Base-by-base conservation (phyloP, 2,888 invertebrate species). In the Holacanthella duospinosa region DNA sequence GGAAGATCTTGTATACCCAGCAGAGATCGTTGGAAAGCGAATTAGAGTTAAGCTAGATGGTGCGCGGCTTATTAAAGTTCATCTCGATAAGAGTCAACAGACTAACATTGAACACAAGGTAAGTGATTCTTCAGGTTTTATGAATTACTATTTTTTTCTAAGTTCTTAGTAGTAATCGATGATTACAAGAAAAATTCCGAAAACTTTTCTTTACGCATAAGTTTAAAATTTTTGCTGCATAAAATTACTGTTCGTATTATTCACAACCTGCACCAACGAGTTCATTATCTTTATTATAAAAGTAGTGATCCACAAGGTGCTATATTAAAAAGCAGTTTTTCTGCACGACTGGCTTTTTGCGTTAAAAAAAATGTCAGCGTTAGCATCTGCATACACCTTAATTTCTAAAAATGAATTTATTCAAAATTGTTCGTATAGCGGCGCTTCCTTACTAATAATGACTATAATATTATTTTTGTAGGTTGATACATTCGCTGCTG, bases 31-130 rank as follows among this genome's bases (percentile, higher is more conserved):
- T 53, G 99, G 99, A 77, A 97, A 96, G 81, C 85, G 99, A 71
- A 94, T 94, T 77, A 85, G 97, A 73, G 88, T 97, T 67, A 93
- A 92, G 80, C 82, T 96, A 75, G 97, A 99, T 77, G 97, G 97
- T 69, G 89, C 93, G 56, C 89, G 95, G 76, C 83, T 99, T 70
- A 92, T 93, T 77, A 99, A 99, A 82, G 94, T 97, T 74, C 96
- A 96, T 79, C 84, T 99, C 76, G 95, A 96, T 80, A 97, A 96
- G 81, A 91, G 88, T 79, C 95, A 97, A 79, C 96, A 96, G 81
- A 97, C 96, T 68, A 96, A 94, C 74, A 94, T 99, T 80, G 99
- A 97, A 83, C 97, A 97, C 80, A 99, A 99, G 86, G 94, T 95
- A 79, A 76, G 57, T 61, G 43, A 55, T 43, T 1, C 9, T 25